phyloP scores from a whole-genome alignment of 2,888 invertebrate genomes.

The Trachelus tabidus region DNA sequence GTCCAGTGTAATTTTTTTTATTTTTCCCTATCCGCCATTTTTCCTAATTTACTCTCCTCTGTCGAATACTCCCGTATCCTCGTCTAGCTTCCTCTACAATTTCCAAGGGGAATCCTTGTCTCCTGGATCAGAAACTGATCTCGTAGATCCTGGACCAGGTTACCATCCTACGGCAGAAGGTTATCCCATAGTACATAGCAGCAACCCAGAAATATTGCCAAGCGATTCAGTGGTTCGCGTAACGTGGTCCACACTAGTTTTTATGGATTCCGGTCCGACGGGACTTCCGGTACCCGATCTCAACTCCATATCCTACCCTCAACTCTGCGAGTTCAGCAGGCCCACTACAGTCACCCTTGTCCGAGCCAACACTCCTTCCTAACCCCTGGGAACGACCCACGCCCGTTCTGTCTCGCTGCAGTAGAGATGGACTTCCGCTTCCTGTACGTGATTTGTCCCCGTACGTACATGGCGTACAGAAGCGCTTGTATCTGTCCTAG shows the following conservation, averaged over 20 bases:
- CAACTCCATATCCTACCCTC: slow-evolving; percentile 44
- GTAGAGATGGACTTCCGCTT: slow-evolving; percentile 56
- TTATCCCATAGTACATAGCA: not conserved
- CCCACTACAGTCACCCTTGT: not conserved
- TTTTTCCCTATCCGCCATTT: not conserved
- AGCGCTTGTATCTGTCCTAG: not conserved
- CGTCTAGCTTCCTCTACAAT: not conserved
- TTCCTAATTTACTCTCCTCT: not conserved
- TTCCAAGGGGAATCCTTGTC: not conserved
- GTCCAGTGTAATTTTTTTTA: not conserved
- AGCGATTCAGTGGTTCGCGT: slow-evolving; percentile 33
- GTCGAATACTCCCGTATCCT: not conserved
- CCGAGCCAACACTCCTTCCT: slow-evolving; percentile 28
- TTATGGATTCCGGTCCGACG: slow-evolving; percentile 61
- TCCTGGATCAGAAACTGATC: not conserved
- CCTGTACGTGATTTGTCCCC: slow-evolving; percentile 52
- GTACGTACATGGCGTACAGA: slow-evolving; percentile 16
- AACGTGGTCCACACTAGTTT: slow-evolving; percentile 52
- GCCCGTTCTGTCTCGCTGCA: slow-evolving; percentile 44
- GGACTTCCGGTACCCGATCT: slow-evolving; percentile 57
- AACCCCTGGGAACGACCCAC: slow-evolving; percentile 27
- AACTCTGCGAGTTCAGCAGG: not conserved
- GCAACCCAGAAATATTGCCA: not conserved
- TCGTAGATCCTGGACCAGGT: not conserved
- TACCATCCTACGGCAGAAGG: not conserved